Percentiles rank a stretch among this genome's conserved stretches.
Conservation (phyloP, 1,140 invertebrate species). For the Pseudobourletiella spinata region DNA sequence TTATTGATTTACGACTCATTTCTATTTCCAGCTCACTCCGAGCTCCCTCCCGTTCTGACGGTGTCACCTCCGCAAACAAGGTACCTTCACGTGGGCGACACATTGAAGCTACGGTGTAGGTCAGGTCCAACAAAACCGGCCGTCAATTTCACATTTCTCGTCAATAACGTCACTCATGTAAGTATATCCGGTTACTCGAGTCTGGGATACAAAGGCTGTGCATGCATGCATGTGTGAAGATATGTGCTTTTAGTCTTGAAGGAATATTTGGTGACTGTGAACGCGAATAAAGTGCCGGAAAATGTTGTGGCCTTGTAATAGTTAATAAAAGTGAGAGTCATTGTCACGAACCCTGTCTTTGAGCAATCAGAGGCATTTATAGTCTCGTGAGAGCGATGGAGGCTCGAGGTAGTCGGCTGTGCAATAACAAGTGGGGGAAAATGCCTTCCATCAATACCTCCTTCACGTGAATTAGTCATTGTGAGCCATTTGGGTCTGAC, state of each 20-base stretch:
- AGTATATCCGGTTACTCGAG: slow-evolving; percentile 10
- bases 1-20: background rate
- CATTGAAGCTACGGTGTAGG: slow-evolving; percentile 64
- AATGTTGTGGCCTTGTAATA: too few species aligned
- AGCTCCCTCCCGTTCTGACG: background rate
- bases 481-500: background rate
- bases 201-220: background rate
- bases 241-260: background rate
- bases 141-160: slow-evolving; percentile 42
- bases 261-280: too few species aligned
- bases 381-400: background rate
- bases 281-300: too few species aligned
- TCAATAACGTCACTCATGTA: slow-evolving; percentile 40
- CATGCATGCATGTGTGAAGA: background rate
- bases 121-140: slow-evolving; percentile 50
- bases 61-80: background rate
- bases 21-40: background rate
- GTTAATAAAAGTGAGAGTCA: too few species aligned
- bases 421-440: background rate
- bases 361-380: too few species aligned
- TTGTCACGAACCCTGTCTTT: too few species aligned
- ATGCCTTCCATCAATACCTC: background rate
- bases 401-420: too few species aligned
- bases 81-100: too few species aligned
- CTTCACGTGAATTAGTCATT: background rate